phyloP scores from a whole-genome alignment of 1,140 invertebrate genomes.

The Trachymyrmex septentrionalis region DNA sequence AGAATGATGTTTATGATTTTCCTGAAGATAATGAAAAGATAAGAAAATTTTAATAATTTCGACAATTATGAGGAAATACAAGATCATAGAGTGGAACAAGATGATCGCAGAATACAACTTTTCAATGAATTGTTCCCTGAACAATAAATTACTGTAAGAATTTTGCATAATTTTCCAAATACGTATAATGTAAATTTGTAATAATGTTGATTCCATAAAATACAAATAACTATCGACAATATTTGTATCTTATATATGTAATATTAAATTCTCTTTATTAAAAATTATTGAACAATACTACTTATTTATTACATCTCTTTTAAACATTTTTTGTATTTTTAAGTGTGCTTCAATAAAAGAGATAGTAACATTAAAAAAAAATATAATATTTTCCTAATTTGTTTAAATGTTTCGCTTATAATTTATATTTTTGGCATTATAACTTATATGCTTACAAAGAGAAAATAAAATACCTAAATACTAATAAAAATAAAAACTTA shows the following conservation, averaged over 20 bases:
- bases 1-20: background rate
- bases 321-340: no score
- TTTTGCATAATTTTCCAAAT: background rate
- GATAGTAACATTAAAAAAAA: no score
- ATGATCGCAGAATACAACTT: constrained; percentile 2
- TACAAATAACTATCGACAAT: background rate
- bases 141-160: background rate
- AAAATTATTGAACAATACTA: no score
- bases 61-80: background rate
- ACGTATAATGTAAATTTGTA: background rate
- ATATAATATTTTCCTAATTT: background rate
- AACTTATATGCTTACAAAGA: background rate
- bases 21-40: background rate
- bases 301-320: no score
- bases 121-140: background rate
- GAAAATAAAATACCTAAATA: background rate
- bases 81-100: background rate
- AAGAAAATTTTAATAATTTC: background rate
- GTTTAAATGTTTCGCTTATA: background rate
- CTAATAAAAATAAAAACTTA: background rate
- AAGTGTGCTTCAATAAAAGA: no score
- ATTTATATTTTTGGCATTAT: background rate
- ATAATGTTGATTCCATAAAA: background rate
- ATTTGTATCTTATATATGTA: background rate
- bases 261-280: background rate